phyloP scores from a whole-genome alignment of 1,140 invertebrate genomes.

The Daktulosphaira vitifoliae region DNA sequence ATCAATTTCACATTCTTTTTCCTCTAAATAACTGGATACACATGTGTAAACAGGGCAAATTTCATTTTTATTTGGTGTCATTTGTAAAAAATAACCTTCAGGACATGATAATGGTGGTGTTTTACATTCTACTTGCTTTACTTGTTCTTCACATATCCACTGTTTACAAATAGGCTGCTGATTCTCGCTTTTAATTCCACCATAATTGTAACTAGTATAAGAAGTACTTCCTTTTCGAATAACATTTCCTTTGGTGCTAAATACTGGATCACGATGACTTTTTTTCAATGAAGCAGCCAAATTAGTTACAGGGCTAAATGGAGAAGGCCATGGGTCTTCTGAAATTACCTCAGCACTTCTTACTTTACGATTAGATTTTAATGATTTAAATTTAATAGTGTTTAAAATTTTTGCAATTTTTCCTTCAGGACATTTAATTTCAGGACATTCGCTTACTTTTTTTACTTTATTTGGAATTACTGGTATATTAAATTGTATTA shows the following conservation, averaged over 20 bases:
- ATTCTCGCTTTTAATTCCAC: not conserved
- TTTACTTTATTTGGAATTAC: not conserved
- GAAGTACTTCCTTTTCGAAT: not conserved
- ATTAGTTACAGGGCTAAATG: slow-evolving; percentile 17
- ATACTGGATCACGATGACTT: slow-evolving; percentile 7
- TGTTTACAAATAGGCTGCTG: slow-evolving; percentile 26
- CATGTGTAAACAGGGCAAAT: slow-evolving; percentile 52
- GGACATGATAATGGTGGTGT: not conserved
- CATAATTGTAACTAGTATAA: not conserved
- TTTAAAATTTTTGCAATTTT: slow-evolving; percentile 30
- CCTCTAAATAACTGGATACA: slow-evolving; percentile 47
- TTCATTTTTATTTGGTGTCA: not conserved
- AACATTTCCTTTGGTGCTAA: slow-evolving; percentile 12
- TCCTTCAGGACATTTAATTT: slow-evolving; percentile 34
- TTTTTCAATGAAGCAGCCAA: slow-evolving; percentile 16
- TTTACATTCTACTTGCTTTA: slow-evolving; percentile 19
- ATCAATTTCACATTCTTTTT: slow-evolving; percentile 60
- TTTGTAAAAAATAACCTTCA: slow-evolving; percentile 26
- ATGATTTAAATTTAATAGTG: not conserved
- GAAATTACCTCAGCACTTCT: slow-evolving; percentile 6
- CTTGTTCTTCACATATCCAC: slow-evolving; percentile 21
- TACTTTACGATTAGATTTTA: slow-evolving; percentile 10
- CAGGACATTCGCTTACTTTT: slow-evolving; percentile 21
- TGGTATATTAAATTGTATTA: not conserved
- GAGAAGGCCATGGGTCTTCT: slow-evolving; percentile 19